Conservation (phyloP, 2,797 vertebrate species). For the Coreius guichenoti region DNA sequence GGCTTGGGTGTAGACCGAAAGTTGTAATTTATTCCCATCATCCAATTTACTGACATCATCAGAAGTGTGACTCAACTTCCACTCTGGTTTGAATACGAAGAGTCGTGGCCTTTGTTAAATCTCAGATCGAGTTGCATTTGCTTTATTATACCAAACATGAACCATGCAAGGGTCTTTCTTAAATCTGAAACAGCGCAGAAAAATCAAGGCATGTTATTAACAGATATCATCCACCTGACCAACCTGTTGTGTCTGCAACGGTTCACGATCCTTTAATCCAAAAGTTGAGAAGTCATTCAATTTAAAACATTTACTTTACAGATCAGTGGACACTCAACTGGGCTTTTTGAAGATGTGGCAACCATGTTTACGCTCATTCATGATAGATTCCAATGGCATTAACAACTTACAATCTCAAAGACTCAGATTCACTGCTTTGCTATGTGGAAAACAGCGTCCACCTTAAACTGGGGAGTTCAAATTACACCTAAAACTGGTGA, state of each 20-base stretch:
- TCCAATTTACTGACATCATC: constrained; percentile 25
- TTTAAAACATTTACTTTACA: neutral
- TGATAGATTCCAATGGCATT: constrained; percentile 17
- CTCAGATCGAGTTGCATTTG: constrained; percentile 9
- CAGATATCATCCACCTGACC: neutral
- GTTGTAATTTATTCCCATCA: constrained; percentile 8
- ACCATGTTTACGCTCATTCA: neutral
- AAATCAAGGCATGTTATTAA: neutral
- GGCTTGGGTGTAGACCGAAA: neutral
- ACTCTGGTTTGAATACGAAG: neutral
- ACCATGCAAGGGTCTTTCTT: neutral
- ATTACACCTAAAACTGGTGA: constrained; percentile 1
- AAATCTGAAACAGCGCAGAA: neutral
- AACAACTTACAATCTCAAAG: constrained; percentile 10
- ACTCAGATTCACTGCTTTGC: constrained; percentile 21
- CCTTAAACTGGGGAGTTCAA: neutral
- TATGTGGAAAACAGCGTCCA: neutral
- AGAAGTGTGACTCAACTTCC: constrained; percentile 38
- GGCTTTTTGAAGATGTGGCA: constrained; percentile 5
- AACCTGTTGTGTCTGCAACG: neutral
- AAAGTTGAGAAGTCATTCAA: neutral
- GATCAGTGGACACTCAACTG: neutral
- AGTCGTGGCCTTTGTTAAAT: neutral
- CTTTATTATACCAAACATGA: neutral
- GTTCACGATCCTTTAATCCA: neutral